Evolutionary conservation across 2,888 invertebrate species (phyloP).

Genomic region (Perdita meconis): DNA sequence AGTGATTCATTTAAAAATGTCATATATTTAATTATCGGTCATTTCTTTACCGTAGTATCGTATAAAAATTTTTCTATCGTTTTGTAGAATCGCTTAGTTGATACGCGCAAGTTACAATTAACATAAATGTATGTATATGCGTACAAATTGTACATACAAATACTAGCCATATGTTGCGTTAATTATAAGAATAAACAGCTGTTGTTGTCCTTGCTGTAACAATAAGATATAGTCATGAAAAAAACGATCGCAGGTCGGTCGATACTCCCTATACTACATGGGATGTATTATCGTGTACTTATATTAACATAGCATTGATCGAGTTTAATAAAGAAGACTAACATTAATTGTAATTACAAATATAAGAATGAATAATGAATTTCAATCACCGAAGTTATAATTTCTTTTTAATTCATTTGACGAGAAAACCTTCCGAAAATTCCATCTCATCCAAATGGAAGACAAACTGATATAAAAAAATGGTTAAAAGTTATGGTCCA

Average conservation of each 20-base stretch:
- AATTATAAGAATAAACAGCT: constrained; percentile 32
- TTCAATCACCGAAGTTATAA: background rate
- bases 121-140: constrained; percentile 21
- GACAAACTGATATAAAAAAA: too few relatives aligned
- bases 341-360: constrained; percentile 12
- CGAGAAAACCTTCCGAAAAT: too few relatives aligned
- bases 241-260: constrained; percentile 45
- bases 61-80: constrained; percentile 3
- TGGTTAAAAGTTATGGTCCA: too few relatives aligned
- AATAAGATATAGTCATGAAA: constrained; percentile 2
- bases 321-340: background rate
- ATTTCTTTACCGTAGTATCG: background rate
- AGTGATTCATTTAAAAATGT: background rate
- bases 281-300: constrained; percentile 9
- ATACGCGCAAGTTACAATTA: constrained; percentile 5
- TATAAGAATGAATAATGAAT: background rate
- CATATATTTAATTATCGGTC: background rate
- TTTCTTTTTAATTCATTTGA: too few relatives aligned
- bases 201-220: constrained; percentile 39
- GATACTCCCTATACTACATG: constrained; percentile 4
- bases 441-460: too few relatives aligned
- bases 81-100: background rate
- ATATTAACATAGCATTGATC: constrained; percentile 1
- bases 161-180: constrained; percentile 31
- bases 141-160: constrained; percentile 37